Percentiles rank a stretch among this genome's conserved stretches.
phyloP scores from a whole-genome alignment of 2,113 vertebrate genomes.

The Rattus rattus region DNA sequence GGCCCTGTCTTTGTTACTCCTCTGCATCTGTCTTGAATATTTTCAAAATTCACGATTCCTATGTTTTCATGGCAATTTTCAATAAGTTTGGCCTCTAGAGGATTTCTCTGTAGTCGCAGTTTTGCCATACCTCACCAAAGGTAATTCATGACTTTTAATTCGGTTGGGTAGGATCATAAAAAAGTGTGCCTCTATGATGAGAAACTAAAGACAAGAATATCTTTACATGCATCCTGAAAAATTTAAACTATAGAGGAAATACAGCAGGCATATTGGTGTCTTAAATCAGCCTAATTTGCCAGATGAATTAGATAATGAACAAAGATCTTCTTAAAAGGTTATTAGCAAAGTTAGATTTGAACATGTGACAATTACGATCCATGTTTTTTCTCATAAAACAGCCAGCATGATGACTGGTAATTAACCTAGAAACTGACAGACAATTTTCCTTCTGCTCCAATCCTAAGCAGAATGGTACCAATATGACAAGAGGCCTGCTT shows the following conservation, averaged over 20 bases:
- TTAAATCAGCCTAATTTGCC: slow-evolving; percentile 66
- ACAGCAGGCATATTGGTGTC: not conserved
- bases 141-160: not conserved
- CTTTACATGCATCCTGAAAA: slow-evolving; percentile 7
- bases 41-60: not conserved
- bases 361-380: slow-evolving; percentile 28
- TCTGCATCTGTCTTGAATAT: not conserved
- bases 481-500: not conserved
- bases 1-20: not conserved
- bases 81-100: not conserved
- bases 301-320: slow-evolving; percentile 63
- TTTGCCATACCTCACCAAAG: not conserved
- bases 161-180: not conserved
- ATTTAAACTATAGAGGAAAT: not conserved
- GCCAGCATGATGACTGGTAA: slow-evolving; percentile 52
- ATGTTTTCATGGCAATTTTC: slow-evolving; percentile 11
- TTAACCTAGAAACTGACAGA: slow-evolving; percentile 51
- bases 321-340: slow-evolving; percentile 26
- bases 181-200: not conserved
- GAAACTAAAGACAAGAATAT: slow-evolving; percentile 35
- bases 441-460: slow-evolving; percentile 24
- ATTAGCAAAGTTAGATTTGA: slow-evolving; percentile 65
- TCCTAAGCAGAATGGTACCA: slow-evolving; percentile 6
- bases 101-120: not conserved
- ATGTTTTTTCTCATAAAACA: slow-evolving; percentile 68